Evolutionary conservation across 2,113 vertebrate genomes (phyloP).

Genomic region (Cinclus cinclus): DNA sequence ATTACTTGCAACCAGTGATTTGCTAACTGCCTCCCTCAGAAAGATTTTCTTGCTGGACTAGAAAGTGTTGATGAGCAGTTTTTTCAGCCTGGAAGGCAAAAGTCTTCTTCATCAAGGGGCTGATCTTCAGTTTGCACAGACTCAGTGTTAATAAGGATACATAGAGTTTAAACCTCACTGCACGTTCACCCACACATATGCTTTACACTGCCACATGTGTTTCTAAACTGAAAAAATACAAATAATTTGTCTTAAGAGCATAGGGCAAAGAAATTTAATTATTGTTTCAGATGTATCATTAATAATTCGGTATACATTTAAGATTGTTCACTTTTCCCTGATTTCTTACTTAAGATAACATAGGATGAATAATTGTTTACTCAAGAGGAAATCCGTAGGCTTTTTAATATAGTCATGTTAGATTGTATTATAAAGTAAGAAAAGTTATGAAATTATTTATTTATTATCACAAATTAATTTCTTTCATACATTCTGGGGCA

Average conservation of each 20-base stretch:
- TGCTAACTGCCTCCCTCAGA: slow-evolving; percentile 72
- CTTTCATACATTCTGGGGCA: background rate
- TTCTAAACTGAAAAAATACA: background rate
- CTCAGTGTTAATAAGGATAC: slow-evolving; percentile 58
- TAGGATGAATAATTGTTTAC: background rate
- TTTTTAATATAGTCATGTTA: background rate
- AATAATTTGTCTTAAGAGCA: background rate
- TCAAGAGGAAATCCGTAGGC: background rate
- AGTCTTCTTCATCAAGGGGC: slow-evolving; percentile 72
- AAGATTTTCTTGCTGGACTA: slow-evolving; percentile 79
- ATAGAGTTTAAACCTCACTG: background rate
- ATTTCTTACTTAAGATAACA: background rate
- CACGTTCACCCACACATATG: background rate
- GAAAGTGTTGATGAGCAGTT: slow-evolving; percentile 76
- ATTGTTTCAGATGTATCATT: background rate
- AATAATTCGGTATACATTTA: background rate
- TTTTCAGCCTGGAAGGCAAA: slow-evolving; percentile 79
- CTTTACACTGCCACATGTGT: background rate
- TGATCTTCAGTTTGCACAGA: slow-evolving; percentile 65
- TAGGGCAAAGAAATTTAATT: background rate
- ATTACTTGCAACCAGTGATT: slow-evolving; percentile 68
- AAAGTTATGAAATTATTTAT: background rate
- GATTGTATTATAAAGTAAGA: background rate
- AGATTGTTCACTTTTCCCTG: background rate
- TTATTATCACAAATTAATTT: background rate